phyloP scores from a whole-genome alignment of 2,888 invertebrate species.

The Cephonodes hylas region DNA sequence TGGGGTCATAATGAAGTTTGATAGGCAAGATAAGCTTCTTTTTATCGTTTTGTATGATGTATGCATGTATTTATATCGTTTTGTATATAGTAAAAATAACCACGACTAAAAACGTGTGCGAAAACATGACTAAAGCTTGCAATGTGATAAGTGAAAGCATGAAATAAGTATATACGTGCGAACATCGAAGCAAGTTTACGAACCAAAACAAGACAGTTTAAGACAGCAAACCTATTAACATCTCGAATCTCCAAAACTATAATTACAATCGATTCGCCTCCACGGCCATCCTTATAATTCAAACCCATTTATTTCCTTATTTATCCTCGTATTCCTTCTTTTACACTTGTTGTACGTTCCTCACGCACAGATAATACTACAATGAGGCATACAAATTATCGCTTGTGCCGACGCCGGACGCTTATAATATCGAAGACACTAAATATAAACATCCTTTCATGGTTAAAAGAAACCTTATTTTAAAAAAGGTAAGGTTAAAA shows the following conservation, averaged over 20 bases:
- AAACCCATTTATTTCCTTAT: slow-evolving; percentile 67
- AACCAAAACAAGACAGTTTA: slow-evolving; percentile 27
- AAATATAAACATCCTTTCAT: slow-evolving; percentile 30
- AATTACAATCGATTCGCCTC: slow-evolving; percentile 54
- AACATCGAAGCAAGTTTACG: slow-evolving; percentile 24
- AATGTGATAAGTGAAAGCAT: not conserved
- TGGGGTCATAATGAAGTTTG: too few relatives aligned
- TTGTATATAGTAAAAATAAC: too few relatives aligned
- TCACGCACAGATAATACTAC: slow-evolving; percentile 78
- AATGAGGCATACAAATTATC: slow-evolving; percentile 80
- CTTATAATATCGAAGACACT: slow-evolving; percentile 52
- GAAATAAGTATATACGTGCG: slow-evolving; percentile 22
- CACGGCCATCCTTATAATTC: slow-evolving; percentile 52
- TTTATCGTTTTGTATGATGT: too few relatives aligned
- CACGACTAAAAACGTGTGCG: too few relatives aligned
- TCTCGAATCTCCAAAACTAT: slow-evolving; percentile 41
- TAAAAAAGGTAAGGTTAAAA: slow-evolving; percentile 30
- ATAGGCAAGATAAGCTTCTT: too few relatives aligned
- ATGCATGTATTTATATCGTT: too few relatives aligned
- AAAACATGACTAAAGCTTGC: not conserved
- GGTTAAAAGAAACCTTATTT: slow-evolving; percentile 33
- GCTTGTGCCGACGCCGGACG: slow-evolving; percentile 63
- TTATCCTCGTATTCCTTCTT: slow-evolving; percentile 59
- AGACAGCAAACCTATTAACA: slow-evolving; percentile 28
- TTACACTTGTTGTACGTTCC: slow-evolving; percentile 68